phyloP scores from a whole-genome alignment of 2,888 invertebrate species.

The Rhagonycha fulva region DNA sequence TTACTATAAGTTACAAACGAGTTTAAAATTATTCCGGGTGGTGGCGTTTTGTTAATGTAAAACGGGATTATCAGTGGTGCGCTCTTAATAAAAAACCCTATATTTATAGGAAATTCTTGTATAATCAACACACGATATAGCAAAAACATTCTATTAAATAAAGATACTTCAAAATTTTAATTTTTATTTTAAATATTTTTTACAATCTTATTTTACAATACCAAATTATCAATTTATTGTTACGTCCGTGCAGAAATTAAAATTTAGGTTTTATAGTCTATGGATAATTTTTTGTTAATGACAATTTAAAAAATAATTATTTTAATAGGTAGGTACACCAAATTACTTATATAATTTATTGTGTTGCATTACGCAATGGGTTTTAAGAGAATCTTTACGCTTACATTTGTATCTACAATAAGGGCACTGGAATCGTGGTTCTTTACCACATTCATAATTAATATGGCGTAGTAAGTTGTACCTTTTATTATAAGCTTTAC shows the following conservation, averaged over 20 bases:
- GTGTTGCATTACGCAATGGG: neutral
- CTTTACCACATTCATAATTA: conserved; percentile 57
- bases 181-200: neutral
- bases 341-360: neutral
- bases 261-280: neutral
- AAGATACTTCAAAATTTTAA: neutral
- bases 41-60: too few species aligned
- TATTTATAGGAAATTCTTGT: neutral
- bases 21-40: too few species aligned
- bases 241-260: neutral
- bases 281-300: neutral
- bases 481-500: conserved; percentile 72
- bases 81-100: neutral
- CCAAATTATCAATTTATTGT: neutral
- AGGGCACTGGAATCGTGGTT: conserved; percentile 47
- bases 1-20: too few species aligned
- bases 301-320: neutral
- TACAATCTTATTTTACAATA: neutral
- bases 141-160: too few species aligned
- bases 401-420: conserved; percentile 41
- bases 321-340: neutral
- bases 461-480: conserved; percentile 71
- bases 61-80: too few species aligned
- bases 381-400: conserved; percentile 17
- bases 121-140: neutral